phyloP scores from a whole-genome alignment of 2,888 invertebrate genomes.

The Malthinus seriepunctatus region DNA sequence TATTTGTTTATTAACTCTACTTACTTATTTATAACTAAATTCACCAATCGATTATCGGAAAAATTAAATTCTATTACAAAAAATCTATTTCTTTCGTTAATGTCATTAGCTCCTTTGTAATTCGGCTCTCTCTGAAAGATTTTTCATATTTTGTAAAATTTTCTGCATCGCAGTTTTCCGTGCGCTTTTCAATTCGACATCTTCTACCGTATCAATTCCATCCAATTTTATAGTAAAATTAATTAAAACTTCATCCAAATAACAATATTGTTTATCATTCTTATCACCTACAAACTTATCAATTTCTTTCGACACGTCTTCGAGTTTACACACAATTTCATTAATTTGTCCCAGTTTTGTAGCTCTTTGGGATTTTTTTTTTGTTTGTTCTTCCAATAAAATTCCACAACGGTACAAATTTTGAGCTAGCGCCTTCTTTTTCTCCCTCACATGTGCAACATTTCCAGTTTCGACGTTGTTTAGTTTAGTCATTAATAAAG shows the following conservation, averaged over 20 bases:
- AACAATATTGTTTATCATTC: conserved; percentile 17
- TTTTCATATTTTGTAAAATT: conserved; percentile 14
- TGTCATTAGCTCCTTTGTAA: background rate
- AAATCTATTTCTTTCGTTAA: too few species aligned
- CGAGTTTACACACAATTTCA: conserved; percentile 7
- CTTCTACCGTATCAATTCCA: conserved; percentile 3
- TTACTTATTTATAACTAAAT: too few species aligned
- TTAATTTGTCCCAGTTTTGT: conserved; percentile 15
- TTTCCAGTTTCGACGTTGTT: background rate
- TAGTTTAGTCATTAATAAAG: background rate
- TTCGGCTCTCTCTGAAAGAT: background rate
- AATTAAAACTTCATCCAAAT: conserved; percentile 24
- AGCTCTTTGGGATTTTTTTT: conserved; percentile 15
- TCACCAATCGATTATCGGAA: too few species aligned
- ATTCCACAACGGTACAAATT: background rate
- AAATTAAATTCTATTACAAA: too few species aligned
- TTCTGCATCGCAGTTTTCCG: conserved; percentile 12
- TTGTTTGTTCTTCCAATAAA: background rate
- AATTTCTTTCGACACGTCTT: conserved; percentile 1
- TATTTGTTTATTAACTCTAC: too few species aligned
- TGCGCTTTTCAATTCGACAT: conserved; percentile 3
- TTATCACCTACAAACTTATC: conserved; percentile 12
- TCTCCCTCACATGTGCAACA: background rate
- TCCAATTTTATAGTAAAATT: conserved; percentile 20
- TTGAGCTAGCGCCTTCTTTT: background rate